Base-by-base conservation (phyloP, 1,140 invertebrate genomes). In the Lordiphosa collinella region DNA sequence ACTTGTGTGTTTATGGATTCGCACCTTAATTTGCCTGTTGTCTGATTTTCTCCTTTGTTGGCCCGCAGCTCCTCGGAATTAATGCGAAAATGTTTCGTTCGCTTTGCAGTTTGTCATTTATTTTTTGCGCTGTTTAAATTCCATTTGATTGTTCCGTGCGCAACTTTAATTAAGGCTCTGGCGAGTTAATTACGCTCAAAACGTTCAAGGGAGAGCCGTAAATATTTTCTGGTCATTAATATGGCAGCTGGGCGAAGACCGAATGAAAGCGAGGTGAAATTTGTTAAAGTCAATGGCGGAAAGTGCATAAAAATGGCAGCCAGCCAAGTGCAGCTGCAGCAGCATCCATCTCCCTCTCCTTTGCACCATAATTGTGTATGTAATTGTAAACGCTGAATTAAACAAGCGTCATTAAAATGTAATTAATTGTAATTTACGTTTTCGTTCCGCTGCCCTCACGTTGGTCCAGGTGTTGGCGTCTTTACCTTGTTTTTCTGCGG, bases 381-480 rank as follows among this genome's bases (percentile, higher is more conserved):
- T 85, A 84, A 84, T 84, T 84, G 78, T 84, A 85, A 84, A 86
- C 80, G 80, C 71, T 86, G 75, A 86, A 86, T 86, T 86, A 86
- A 86, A 86, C 80, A 86, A 86, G 80, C 80, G 80, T 86, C 80
- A 86, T 86, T 86, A 86, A 86, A 86, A 86, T 86, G 80, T 86
- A 86, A 86, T 86, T 86, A 86, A 86, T 86, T 86, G 80, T 86
- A 86, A 86, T 86, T 86, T 86, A 86, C 80, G 74, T 85, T 69
- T 43, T 64, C 68, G 68, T 75, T 40, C 49, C 65, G 40, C 36
- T 65, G 64, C 60, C 53, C 62, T 52, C 75, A 47, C 75, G 69
- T 80, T 55, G 51, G 38, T 16, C 40, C 74, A 82, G 70, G 75
- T 82, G 75, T 70, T 70, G 60, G 35, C 36, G 41, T 57, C 50